Evolutionary conservation across 1,140 invertebrate genomes (phyloP), one percentile per base, ranked within the genome.

Genomic region (Pectinophora gossypiella): DNA sequence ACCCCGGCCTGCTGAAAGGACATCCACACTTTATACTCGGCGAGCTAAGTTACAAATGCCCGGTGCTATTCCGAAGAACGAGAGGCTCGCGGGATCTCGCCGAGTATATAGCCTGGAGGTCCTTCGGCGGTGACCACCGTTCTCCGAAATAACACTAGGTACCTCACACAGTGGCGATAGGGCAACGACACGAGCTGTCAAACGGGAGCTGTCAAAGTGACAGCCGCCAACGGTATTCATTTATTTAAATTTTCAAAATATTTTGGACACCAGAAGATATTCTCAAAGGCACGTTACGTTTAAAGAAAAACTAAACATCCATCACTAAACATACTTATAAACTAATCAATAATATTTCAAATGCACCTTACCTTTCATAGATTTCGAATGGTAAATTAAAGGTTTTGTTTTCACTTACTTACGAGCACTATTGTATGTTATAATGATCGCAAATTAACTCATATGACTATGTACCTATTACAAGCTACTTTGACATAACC

Each of bases 51-150:
- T 38, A 13, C 5, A 5, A 27, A 27, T 49, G 54, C 57, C 53
- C 59, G 40, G 62, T 80, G 76, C 65, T 85, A 79, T 72, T 75
- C 58, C 55, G 76, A 74, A 72, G 74, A 81, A 78, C 76, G 68
- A 63, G 50, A 55, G 64, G 56, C 60, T 56, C 48, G 51, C 48
- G 59, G 38, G 15, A 59, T n/a, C n/a, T n/a, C 59, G 45, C 63
- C 68, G 82, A 76, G 80, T 78, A 78, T 80, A 81, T 74, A 80
- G 71, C 62, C 48, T 78, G 81, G 76, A 74, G 50, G 71, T 77
- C 72, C 72, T 66, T 61, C 49, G n/a, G n/a, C 59, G 62, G 66
- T 60, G 68, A 65, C 68, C 65, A 73, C 68, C 73, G 72, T 77
- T 75, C 76, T 81, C 69, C 78, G 64, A 76, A 81, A 76, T 76